Percentiles rank a stretch among this genome's conserved stretches.
Conservation (phyloP, 2,113 vertebrate genomes). For the Myrmecophaga tridactyla region DNA sequence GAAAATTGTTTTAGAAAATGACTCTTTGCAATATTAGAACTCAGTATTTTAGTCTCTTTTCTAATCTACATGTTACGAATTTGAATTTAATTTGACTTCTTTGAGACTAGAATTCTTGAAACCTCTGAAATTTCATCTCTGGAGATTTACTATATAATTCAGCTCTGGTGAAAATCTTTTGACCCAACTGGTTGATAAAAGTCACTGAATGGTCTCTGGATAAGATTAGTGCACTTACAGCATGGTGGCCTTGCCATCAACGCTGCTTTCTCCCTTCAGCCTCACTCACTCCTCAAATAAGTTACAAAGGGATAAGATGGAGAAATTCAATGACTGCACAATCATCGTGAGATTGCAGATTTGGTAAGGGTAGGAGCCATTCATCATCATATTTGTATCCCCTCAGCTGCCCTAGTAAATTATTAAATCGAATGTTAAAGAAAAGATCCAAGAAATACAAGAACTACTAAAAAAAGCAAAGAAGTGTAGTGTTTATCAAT, state of each 20-base stretch:
- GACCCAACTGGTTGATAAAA: neutral
- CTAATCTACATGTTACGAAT: neutral
- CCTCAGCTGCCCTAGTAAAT: neutral
- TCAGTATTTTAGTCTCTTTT: conserved; percentile 31
- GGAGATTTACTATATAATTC: neutral
- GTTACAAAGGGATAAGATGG: neutral
- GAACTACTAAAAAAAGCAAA: neutral
- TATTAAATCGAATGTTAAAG: neutral
- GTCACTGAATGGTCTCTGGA: neutral
- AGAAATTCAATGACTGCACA: neutral
- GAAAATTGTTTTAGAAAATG: conserved; percentile 35
- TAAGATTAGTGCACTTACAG: neutral
- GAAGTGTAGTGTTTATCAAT: neutral
- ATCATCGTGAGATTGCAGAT: neutral
- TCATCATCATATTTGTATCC: neutral
- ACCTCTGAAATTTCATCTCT: neutral
- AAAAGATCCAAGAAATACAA: neutral
- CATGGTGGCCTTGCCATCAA: accelerated
- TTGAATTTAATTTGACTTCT: neutral
- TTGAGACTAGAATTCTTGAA: neutral
- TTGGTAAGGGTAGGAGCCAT: neutral
- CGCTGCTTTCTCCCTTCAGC: neutral
- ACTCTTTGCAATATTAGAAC: neutral
- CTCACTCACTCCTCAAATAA: neutral
- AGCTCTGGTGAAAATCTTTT: neutral